phyloP scores from a whole-genome alignment of 2,113 vertebrate species.

The Ibidorhyncha struthersii region DNA sequence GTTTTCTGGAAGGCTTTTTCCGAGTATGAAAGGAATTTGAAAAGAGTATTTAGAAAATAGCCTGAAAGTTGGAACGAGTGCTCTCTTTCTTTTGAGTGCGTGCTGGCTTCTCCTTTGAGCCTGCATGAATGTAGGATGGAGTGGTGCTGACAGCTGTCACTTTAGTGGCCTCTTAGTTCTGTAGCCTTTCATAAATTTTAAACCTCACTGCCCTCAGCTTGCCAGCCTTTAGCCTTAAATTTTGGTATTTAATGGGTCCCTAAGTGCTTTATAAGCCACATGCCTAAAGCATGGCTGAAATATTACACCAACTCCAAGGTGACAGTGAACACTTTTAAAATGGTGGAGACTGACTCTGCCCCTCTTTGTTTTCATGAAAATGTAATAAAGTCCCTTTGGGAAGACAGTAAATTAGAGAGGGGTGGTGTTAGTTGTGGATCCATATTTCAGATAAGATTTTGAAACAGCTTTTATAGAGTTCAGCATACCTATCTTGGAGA shows the following conservation, averaged over 20 bases:
- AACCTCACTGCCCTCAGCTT: conserved; percentile 34
- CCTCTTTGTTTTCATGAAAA: neutral
- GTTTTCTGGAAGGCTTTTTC: conserved; percentile 63
- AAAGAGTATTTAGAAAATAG: conserved; percentile 66
- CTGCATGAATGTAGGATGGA: conserved; percentile 25
- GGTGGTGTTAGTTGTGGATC: neutral
- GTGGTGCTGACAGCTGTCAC: conserved; percentile 65
- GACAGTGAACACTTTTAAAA: neutral
- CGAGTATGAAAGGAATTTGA: conserved; percentile 24
- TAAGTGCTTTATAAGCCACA: conserved; percentile 24
- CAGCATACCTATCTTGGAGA: neutral
- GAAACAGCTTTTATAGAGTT: neutral
- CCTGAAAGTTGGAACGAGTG: conserved; percentile 25
- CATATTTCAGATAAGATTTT: neutral
- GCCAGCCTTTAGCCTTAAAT: conserved; percentile 51
- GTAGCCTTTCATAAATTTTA: conserved; percentile 45
- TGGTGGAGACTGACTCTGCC: neutral
- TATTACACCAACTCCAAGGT: conserved; percentile 10
- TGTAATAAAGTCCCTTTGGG: neutral
- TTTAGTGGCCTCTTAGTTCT: conserved; percentile 55
- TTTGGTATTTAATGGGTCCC: conserved; percentile 48
- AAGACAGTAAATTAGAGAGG: neutral
- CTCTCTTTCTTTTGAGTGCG: neutral
- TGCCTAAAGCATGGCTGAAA: conserved; percentile 22
- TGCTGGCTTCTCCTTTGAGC: conserved; percentile 46